phyloP scores from a whole-genome alignment of 2,113 vertebrate genomes.

The Pluvialis apricaria region DNA sequence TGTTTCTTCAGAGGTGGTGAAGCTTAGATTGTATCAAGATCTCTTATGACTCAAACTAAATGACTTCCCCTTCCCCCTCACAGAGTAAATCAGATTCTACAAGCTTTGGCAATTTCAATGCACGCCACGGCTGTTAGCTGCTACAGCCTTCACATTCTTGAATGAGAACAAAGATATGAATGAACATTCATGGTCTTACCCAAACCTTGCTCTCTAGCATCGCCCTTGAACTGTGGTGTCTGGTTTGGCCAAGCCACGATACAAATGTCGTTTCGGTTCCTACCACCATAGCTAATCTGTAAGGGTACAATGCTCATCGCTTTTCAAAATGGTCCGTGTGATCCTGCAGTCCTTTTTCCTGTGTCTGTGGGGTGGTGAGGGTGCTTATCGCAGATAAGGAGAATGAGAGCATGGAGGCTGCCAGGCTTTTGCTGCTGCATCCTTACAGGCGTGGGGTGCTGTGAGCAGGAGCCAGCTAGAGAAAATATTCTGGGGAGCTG shows the following conservation, averaged over 20 bases:
- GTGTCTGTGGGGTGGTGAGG: neutral
- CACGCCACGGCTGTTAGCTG: neutral
- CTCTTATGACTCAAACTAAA: slow-evolving; percentile 23
- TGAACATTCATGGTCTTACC: neutral
- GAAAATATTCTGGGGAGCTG: neutral
- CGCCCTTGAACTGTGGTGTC: neutral
- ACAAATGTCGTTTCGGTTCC: neutral
- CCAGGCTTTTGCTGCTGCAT: neutral
- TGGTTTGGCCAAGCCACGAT: neutral
- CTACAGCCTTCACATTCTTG: neutral
- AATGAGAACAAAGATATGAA: neutral
- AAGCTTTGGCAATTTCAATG: neutral
- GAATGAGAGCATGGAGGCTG: neutral
- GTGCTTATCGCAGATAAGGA: neutral
- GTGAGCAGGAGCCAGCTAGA: neutral
- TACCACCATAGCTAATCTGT: neutral
- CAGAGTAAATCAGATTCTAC: slow-evolving; percentile 2
- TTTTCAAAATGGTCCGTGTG: neutral
- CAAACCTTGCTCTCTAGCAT: neutral
- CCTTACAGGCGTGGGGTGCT: neutral
- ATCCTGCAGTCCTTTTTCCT: neutral
- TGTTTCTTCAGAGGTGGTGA: slow-evolving; percentile 13
- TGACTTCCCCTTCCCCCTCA: neutral
- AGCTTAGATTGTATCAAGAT: slow-evolving; percentile 40
- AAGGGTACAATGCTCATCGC: fast-evolving